Evolutionary conservation across 1,140 invertebrate species (phyloP), one percentile per base, ranked within the genome.

Genomic region (Cotesia glomerata): DNA sequence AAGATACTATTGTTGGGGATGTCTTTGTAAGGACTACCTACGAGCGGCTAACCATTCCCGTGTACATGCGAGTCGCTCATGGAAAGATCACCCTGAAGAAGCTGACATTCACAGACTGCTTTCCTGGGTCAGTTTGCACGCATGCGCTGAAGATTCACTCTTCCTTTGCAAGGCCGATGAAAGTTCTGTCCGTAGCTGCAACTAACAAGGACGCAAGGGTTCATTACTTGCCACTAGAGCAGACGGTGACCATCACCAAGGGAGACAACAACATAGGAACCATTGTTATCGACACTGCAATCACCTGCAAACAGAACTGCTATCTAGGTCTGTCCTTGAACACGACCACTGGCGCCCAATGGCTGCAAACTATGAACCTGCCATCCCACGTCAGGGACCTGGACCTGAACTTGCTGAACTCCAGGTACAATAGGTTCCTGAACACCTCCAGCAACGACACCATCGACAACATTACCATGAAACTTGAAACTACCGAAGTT

Each of bases 71-170:
- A 76, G 88, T 92, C 5, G 89, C 90, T 0, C 85, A 90, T 56
- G 91, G 91, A 36, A 89, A 88, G 76, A 88, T 92, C 52, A 88
- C 90, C 26, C 88, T 91, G 36, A 90, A 92, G 75, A 89, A 90
- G 75, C 81, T 96, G 13, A 85, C 91, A 58, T 95, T 96, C 83
- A 90, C 92, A 71, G 91, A 95, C 84, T 93, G 93, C 76, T 96
- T 95, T 90, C 95, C 95, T 45, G 94, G 94, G 14, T 94, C 92
- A 82, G 89, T 94, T 58, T 95, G 93, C 79, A 88, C 90, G 54
- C 90, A 93, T 77, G 90, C 91, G 72, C 80, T 96, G 7, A 90
- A 90, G 78, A 90, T 95, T 26, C 89, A 93, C 67, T 95, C 93
- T 69, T 92, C 91, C 5, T 95, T 95, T 83, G 87, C 89, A 45